Base-by-base conservation (phyloP, 2,113 vertebrate species). In the Eretmochelys imbricata region DNA sequence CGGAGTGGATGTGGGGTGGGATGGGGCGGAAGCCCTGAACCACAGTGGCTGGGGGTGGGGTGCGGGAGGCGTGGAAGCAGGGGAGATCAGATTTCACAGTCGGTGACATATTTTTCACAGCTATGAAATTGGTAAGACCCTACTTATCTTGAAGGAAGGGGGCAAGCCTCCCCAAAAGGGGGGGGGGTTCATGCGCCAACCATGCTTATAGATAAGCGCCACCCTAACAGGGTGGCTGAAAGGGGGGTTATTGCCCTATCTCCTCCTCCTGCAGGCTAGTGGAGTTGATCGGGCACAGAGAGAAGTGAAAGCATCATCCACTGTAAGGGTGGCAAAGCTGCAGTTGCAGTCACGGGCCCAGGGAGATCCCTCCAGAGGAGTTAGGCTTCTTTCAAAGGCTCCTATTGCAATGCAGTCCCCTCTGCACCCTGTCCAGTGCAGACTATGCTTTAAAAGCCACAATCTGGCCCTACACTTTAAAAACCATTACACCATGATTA, bases 221-320 rank as follows among this genome's bases (percentile, higher is more conserved):
- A 62, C 10, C 29, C 29, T 31, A 31, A 62, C 2, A 50, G 1
- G 1, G 20, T 10, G 24, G 69, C n/a, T 9, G n/a, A n/a, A 12
- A 31, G 13, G 29, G 2, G 19, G 6, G 6, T n/a, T 72, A 38
- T 19, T n/a, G 19, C 35, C n/a, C 17, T n/a, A 22, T n/a, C 4
- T 53, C 35, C 20, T 87, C 65, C 57, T 89, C 1, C 0, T 5
- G 22, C 17, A 2, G 1, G 12, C 5, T 51, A 31, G 8, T 5
- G 22, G 20, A 87, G 50, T 29, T 85, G 38, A 17, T 69, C 12
- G 38, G 14, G 11, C 87, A 87, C 27, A 91, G 24, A 54, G 72
- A 24, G 22, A 1, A n/a, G 22, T 11, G 38, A n/a, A 42, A 10
- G 80, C 8, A 55, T 0, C 27, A 42, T 11, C 53, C 46, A 3